Evolutionary conservation across 2,113 vertebrate species (phyloP).

Genomic region (Coptodon rendalli): DNA sequence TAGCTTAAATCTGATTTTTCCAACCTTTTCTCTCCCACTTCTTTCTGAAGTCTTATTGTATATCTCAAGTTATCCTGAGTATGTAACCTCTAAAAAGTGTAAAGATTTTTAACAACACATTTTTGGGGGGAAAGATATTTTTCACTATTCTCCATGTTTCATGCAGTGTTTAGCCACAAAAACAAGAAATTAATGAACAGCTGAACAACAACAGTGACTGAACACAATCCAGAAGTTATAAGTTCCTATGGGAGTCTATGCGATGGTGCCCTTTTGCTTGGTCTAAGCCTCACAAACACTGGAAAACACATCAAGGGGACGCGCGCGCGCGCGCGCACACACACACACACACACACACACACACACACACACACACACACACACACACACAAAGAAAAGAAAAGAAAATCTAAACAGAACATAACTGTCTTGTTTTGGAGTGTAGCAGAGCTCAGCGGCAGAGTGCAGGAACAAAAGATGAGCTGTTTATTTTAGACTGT

Average conservation of each 20-base stretch:
- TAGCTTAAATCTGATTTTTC: neutral
- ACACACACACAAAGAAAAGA: neutral
- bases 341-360: neutral
- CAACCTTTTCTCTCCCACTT: neutral
- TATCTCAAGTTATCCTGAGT: neutral
- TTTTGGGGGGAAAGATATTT: accelerated
- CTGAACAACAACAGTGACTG: neutral
- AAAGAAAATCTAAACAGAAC: neutral
- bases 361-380: no score
- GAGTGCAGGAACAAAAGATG: neutral
- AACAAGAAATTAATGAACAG: neutral
- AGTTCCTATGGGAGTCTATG: neutral
- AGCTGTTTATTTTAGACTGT: neutral
- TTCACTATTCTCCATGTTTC: neutral
- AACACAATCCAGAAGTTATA: neutral
- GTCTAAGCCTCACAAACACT: neutral
- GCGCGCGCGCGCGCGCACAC: neutral
- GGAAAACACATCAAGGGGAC: neutral
- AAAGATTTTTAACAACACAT: neutral
- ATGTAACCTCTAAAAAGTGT: neutral
- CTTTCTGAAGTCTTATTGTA: neutral
- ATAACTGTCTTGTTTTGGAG: neutral
- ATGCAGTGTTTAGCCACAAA: neutral
- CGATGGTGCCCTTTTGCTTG: neutral
- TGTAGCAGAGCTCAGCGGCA: neutral